Conservation (phyloP, 2,113 vertebrate species). For the Mungos mungo region DNA sequence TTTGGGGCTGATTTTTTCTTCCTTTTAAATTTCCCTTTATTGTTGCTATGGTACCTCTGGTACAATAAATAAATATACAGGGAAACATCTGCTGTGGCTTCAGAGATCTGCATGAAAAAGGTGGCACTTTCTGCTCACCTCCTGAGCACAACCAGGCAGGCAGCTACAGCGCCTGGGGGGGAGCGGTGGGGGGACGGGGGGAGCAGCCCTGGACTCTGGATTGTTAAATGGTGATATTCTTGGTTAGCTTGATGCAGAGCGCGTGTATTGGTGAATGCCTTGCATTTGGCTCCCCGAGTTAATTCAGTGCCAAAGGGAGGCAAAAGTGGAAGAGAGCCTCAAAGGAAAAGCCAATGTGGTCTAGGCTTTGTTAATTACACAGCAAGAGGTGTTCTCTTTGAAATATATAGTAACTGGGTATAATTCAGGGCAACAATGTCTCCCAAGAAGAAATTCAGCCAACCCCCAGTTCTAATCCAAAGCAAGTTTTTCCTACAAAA, state of each 20-base stretch:
- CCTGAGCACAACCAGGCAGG: background rate
- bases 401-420: background rate
- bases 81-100: slow-evolving; percentile 22
- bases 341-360: background rate
- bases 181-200: fast-evolving
- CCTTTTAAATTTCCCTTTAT: background rate
- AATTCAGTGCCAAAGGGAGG: background rate
- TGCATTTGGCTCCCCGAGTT: background rate
- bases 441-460: background rate
- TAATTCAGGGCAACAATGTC: background rate
- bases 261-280: background rate
- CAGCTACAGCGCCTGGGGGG: too few species aligned
- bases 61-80: background rate
- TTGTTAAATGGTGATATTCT: background rate
- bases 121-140: background rate
- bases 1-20: slow-evolving; percentile 1
- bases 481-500: background rate
- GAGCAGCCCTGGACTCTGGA: background rate
- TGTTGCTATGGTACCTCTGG: background rate
- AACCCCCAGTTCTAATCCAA: background rate
- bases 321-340: background rate
- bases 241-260: background rate
- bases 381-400: background rate
- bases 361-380: background rate
- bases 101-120: background rate